Conservation (phyloP, 2,113 vertebrate genomes). For the Danionella cerebrum region DNA sequence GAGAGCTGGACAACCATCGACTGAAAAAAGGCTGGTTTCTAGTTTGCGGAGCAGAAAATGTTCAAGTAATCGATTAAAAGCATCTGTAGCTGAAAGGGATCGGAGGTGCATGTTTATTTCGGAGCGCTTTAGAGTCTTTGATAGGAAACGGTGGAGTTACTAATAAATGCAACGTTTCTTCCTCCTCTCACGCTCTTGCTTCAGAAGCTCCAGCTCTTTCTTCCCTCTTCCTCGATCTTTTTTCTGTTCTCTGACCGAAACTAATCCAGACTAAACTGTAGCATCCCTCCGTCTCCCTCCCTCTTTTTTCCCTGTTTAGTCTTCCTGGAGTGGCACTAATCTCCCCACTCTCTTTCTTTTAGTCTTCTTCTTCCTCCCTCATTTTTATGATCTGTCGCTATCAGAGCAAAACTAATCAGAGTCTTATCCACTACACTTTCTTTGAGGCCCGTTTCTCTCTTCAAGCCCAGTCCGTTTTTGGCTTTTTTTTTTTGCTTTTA, state of each 20-base stretch:
- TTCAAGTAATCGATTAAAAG: neutral
- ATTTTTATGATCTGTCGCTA: slow-evolving; percentile 73
- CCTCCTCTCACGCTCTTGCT: slow-evolving; percentile 13
- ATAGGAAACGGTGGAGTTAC: slow-evolving; percentile 22
- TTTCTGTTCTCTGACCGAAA: slow-evolving; percentile 35
- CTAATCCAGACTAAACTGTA: slow-evolving; percentile 42
- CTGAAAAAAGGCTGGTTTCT: neutral
- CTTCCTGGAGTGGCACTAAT: slow-evolving; percentile 74
- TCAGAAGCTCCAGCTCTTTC: slow-evolving; percentile 23
- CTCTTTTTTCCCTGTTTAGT: slow-evolving; percentile 47
- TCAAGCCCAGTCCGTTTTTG: neutral
- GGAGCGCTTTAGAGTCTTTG: slow-evolving; percentile 19
- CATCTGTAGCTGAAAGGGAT: neutral
- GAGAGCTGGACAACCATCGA: neutral
- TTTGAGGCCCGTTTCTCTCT: slow-evolving; percentile 10
- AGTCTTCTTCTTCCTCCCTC: slow-evolving; percentile 49
- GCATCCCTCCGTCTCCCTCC: slow-evolving; percentile 36
- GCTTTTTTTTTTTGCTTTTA: too few relatives aligned
- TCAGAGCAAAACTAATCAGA: slow-evolving; percentile 72
- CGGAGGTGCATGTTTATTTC: neutral
- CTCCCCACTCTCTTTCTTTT: slow-evolving; percentile 62
- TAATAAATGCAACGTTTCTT: slow-evolving; percentile 15
- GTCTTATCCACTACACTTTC: slow-evolving; percentile 54
- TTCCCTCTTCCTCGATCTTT: neutral
- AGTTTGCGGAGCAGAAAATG: neutral